These are phyloP conservation scores for Sorex fumeus DNA, from an alignment of 2,113 vertebrate genomes.

Conservation along the genomic window DNA sequence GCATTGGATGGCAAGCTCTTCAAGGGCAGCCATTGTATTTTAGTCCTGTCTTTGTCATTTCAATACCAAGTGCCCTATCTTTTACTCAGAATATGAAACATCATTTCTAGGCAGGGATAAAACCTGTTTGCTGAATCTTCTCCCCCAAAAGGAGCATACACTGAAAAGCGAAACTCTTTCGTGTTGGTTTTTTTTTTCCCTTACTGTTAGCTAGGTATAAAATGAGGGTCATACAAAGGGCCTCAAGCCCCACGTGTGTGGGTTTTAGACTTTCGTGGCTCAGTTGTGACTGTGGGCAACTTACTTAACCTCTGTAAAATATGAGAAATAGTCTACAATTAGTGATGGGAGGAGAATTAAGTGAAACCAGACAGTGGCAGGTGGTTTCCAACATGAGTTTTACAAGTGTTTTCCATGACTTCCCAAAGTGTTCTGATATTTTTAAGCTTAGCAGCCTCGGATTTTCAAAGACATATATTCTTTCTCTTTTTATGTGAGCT, in stretches of 20 bases:
- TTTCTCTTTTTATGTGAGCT: neutral
- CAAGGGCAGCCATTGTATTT: neutral
- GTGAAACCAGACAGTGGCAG: neutral
- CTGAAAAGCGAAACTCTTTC: neutral
- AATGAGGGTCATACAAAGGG: neutral
- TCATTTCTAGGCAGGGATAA: neutral
- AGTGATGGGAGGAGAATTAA: neutral
- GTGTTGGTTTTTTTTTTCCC: neutral
- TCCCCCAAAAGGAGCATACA: neutral
- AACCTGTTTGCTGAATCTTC: neutral
- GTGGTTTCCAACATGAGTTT: neutral
- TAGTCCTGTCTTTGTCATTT: neutral
- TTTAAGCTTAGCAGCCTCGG: neutral
- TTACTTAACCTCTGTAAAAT: neutral
- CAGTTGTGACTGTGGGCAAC: neutral
- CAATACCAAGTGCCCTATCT: neutral
- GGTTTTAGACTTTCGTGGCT: neutral
- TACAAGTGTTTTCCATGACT: neutral
- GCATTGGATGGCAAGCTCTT: neutral
- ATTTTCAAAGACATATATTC: neutral
- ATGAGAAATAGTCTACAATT: neutral
- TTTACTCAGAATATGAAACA: neutral
- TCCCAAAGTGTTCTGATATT: neutral
- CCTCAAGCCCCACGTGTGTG: neutral
- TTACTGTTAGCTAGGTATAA: neutral